Evolutionary conservation across 64 coral and sea anemone genomes (phyloP).

Genomic region (Pocillopora verrucosa): DNA sequence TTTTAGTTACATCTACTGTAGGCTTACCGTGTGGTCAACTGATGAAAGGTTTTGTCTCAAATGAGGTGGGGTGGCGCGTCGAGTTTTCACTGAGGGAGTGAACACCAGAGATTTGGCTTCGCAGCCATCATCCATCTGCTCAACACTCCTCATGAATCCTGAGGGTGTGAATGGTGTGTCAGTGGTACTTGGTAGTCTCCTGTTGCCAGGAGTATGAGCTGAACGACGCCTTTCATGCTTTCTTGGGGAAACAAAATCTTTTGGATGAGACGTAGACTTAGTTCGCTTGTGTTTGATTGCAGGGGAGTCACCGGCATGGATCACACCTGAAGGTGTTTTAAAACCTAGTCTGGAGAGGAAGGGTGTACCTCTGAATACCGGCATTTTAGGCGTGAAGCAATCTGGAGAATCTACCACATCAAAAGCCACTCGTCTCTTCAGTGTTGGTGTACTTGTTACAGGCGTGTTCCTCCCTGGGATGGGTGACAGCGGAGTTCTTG

Average conservation of each 20-base stretch:
- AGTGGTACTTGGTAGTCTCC: background rate
- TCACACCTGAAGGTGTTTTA: slow-evolving; percentile 50
- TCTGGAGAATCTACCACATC: slow-evolving; percentile 7
- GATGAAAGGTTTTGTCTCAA: background rate
- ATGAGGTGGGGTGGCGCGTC: background rate
- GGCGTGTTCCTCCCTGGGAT: slow-evolving; percentile 21
- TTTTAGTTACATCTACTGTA: background rate
- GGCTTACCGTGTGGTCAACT: background rate
- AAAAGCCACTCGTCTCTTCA: slow-evolving; percentile 39
- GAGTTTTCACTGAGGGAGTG: background rate
- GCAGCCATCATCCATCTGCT: background rate
- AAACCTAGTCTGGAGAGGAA: background rate
- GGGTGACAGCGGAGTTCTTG: slow-evolving; percentile 23
- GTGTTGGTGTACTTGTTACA: background rate
- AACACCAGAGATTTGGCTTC: background rate
- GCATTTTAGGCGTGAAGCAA: background rate
- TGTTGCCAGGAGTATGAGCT: background rate
- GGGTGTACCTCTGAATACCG: background rate
- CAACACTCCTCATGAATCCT: background rate
- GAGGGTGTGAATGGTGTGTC: background rate
- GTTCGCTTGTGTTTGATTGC: background rate
- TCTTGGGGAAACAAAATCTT: background rate
- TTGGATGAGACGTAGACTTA: background rate
- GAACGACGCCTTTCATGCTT: background rate
- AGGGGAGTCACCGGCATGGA: slow-evolving; percentile 6